Base-by-base conservation (phyloP, 1,140 invertebrate species). In the Augochlora pura region DNA sequence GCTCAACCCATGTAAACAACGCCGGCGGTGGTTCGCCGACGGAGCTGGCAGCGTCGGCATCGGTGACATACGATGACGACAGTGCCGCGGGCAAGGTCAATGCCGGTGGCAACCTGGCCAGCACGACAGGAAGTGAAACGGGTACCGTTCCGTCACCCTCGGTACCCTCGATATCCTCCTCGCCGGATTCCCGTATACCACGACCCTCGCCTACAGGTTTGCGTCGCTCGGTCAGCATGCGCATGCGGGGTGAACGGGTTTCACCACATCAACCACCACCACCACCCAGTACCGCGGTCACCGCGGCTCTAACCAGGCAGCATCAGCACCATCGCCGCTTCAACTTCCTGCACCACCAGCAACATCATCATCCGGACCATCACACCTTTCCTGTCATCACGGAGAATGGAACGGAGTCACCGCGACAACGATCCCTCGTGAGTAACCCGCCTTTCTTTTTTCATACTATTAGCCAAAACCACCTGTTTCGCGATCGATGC, bases 221-320 rank as follows among this genome's bases (percentile, higher is more conserved):
- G 74, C 90, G 93, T 49, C 93, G 94, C 25, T 92, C 93, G 7
- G 84, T 82, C 71, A 94, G 93, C 71, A 79, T 93, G 80, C 91
- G 93, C 84, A 46, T 93, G 64, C 90, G 90, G 57, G 91, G 91
- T 21, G 93, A 93, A 81, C 83, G 84, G 39, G 42, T 78, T 62
- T 68, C 79, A 25, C 77, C 87, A 74, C 77, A 77, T 79, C 80
- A 77, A 64, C 76, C 69, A 80, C 62, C 62, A 62, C 70, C 83
- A 78, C 67, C 75, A 62, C 62, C 77, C 64, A 83, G 72, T 84
- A 84, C 82, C 86, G 84, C 71, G 79, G 83, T 69, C 80, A 74
- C 87, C 87, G 81, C 89, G 90, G 85, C 85, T 87, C 73, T 77
- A 85, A 52, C 90, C 89, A 66, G 91, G 87, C 83, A 88, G 75